These are phyloP conservation scores for Rhegmatorhina hoffmannsi DNA, from an alignment of 2,113 vertebrate genomes.

Conservation along the genomic window DNA sequence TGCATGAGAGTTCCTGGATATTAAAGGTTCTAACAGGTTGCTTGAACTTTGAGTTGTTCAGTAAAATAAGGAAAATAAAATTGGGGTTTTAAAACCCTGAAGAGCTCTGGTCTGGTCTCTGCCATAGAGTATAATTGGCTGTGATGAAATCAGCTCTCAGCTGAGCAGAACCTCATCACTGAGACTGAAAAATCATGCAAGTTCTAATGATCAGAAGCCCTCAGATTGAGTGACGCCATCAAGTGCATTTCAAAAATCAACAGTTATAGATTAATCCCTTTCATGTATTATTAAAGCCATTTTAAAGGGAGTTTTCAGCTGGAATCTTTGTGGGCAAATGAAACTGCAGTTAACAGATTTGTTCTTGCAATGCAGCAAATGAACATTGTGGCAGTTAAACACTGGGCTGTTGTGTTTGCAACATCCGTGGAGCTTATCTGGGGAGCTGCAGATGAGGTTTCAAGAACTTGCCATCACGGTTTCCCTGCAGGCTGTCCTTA, in stretches of 20 bases:
- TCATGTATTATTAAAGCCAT: constrained; percentile 60
- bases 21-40: background rate
- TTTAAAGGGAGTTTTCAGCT: constrained; percentile 36
- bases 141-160: constrained; percentile 57
- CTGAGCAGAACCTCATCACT: constrained; percentile 1
- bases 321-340: constrained; percentile 17
- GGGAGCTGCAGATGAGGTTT: background rate
- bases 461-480: background rate
- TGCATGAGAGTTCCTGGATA: background rate
- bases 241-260: constrained; percentile 57
- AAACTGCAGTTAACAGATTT: background rate
- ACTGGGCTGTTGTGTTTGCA: background rate
- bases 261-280: constrained; percentile 58
- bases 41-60: background rate
- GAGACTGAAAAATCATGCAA: constrained; percentile 20
- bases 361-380: background rate
- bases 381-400: background rate
- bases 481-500: background rate
- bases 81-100: background rate
- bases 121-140: constrained; percentile 27
- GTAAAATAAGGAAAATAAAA: constrained; percentile 23
- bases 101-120: background rate
- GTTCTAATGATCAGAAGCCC: constrained; percentile 61
- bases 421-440: rapidly evolving
- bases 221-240: constrained; percentile 53